Conservation (phyloP, 2,797 vertebrate species). For the Leptatherina wallacei region DNA sequence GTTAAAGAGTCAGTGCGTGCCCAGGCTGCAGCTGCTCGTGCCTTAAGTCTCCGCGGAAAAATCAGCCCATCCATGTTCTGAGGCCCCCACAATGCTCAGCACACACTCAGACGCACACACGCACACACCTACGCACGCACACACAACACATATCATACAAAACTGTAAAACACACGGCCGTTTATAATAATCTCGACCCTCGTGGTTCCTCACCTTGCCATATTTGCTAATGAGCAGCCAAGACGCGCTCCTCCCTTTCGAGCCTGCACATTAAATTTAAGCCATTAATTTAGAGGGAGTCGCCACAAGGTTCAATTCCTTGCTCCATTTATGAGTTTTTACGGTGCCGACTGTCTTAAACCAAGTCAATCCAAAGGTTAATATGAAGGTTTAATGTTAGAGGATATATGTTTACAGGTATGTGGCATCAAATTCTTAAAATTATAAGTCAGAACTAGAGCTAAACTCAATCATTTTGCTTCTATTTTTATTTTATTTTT, state of each 20-base stretch:
- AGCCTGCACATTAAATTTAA: constrained; percentile 20
- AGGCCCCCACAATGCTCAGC: constrained; percentile 13
- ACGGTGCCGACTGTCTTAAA: constrained; percentile 8
- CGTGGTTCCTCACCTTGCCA: constrained; percentile 13
- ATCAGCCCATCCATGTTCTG: constrained; percentile 35
- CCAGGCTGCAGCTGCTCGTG: constrained; percentile 62
- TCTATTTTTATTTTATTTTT: neutral
- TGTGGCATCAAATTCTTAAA: neutral
- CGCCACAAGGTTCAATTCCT: neutral
- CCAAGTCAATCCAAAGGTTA: constrained; percentile 17
- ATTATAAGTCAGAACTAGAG: neutral
- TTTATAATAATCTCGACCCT: constrained; percentile 36
- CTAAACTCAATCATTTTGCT: neutral
- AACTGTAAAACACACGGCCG: constrained; percentile 1
- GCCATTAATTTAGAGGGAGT: constrained; percentile 15
- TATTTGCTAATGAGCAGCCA: constrained; percentile 36
- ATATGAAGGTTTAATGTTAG: neutral
- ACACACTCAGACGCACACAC: neutral
- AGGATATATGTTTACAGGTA: neutral
- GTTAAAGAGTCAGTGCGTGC: constrained; percentile 75
- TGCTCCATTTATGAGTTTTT: constrained; percentile 9
- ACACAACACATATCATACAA: neutral
- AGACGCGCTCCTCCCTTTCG: constrained; percentile 24
- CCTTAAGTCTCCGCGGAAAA: constrained; percentile 58
- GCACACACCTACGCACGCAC: constrained; percentile 8